phyloP scores from a whole-genome alignment of 2,888 invertebrate genomes.

The Lobophora halterata region DNA sequence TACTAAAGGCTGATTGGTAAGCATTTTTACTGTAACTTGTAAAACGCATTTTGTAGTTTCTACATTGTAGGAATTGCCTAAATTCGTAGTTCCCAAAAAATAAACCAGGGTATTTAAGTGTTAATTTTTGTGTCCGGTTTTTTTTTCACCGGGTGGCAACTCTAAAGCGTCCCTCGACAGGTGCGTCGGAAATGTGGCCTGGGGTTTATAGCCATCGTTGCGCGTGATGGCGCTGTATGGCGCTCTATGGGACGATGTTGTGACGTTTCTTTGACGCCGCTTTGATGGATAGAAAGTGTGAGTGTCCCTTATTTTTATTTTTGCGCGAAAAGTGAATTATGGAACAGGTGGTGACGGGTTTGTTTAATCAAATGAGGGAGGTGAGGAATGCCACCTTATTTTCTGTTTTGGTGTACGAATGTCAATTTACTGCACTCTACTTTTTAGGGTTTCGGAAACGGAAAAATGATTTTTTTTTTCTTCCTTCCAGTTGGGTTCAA shows the following conservation, averaged over 20 bases:
- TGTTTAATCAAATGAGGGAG: slow-evolving; percentile 1
- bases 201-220: slow-evolving; percentile 35
- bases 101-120: no score
- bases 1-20: no score
- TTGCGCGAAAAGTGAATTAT: slow-evolving; percentile 6
- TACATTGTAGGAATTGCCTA: no score
- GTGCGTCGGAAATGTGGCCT: slow-evolving; percentile 31
- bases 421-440: no score
- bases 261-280: slow-evolving; percentile 18
- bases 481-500: no score
- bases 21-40: no score
- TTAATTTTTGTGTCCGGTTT: no score
- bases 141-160: slow-evolving; percentile 15
- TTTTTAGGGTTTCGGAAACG: no score
- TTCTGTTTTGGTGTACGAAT: no score
- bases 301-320: slow-evolving; percentile 13
- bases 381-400: background rate
- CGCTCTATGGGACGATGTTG: slow-evolving; percentile 23
- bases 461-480: no score
- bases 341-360: slow-evolving; percentile 12
- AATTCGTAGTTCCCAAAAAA: no score
- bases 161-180: slow-evolving; percentile 14
- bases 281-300: slow-evolving; percentile 14
- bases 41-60: no score
- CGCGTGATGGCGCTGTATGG: slow-evolving; percentile 27